A percentile compares a stretch with the other conserved stretches of the same genome.
Conservation (phyloP, 2,797 vertebrate genomes). For the Chelon labrosus region DNA sequence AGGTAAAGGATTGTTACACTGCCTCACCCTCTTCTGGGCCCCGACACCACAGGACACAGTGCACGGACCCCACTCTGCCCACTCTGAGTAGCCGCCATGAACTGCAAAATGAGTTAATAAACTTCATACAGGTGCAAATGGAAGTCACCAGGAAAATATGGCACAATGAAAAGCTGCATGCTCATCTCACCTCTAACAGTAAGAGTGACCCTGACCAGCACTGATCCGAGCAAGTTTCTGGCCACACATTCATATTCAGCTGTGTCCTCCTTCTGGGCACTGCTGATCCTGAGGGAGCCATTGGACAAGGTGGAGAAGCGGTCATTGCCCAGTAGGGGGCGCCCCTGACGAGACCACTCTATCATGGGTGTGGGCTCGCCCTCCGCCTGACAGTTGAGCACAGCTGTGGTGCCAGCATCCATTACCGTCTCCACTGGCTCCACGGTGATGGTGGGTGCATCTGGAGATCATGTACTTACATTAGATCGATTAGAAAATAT, state of each 20-base stretch:
- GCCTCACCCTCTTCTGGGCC: constrained; percentile 88
- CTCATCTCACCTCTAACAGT: constrained; percentile 89
- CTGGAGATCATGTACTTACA: constrained; percentile 71
- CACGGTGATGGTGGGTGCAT: constrained; percentile 87
- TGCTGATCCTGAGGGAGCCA: constrained; percentile 87
- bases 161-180: not conserved
- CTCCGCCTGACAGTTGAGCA: constrained; percentile 91
- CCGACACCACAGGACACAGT: constrained; percentile 92
- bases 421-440: constrained; percentile 87
- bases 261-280: constrained; percentile 91
- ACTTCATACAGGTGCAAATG: no score
- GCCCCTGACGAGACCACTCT: constrained; percentile 89
- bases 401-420: constrained; percentile 87
- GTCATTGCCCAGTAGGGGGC: constrained; percentile 77
- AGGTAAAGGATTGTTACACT: constrained; percentile 91
- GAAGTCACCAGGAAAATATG: not conserved
- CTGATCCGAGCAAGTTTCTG: constrained; percentile 92
- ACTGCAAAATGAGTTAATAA: constrained; percentile 81
- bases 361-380: constrained; percentile 91
- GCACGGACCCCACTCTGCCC: constrained; percentile 92
- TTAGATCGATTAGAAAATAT: not conserved
- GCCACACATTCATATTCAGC: constrained; percentile 95
- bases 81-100: constrained; percentile 93
- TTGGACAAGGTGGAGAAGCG: constrained; percentile 86
- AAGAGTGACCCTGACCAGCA: constrained; percentile 85